A percentile compares a stretch with the other conserved stretches of the same genome.
These are phyloP conservation scores for Pseudomyrmex pallidus DNA, from an alignment of 1,140 invertebrate genomes.

Conservation along the genomic window DNA sequence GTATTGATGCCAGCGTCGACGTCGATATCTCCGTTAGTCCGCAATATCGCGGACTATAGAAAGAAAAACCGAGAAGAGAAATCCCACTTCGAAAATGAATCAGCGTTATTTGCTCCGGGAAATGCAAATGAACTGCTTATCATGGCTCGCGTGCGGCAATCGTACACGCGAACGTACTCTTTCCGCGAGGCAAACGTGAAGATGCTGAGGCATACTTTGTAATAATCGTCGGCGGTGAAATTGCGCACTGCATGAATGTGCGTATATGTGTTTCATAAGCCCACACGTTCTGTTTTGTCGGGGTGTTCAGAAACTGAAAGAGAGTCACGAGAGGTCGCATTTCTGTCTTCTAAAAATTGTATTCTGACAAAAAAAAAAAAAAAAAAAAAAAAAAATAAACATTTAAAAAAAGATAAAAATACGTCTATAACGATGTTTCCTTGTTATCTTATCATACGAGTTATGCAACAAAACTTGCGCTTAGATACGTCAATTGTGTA, in stretches of 20 bases:
- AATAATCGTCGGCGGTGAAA: constrained; percentile 42
- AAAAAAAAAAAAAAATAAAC: background rate
- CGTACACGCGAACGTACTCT: constrained; percentile 41
- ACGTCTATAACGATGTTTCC: background rate
- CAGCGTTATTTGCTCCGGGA: constrained; percentile 44
- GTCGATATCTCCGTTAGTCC: background rate
- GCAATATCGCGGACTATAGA: background rate
- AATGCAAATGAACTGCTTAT: constrained; percentile 53
- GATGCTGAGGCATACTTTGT: constrained; percentile 45
- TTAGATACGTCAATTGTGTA: background rate
- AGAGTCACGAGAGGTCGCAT: background rate
- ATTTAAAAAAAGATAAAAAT: constrained; percentile 16
- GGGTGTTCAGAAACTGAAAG: constrained; percentile 23
- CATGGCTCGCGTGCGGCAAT: constrained; percentile 42
- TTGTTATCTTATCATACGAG: constrained; percentile 41
- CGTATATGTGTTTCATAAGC: constrained; percentile 35
- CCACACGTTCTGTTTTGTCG: constrained; percentile 6
- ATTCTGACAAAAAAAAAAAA: no score
- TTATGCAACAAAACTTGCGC: background rate
- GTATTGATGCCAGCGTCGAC: background rate
- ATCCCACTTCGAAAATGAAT: constrained; percentile 45
- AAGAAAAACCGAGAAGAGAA: constrained; percentile 1
- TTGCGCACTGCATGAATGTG: constrained; percentile 29
- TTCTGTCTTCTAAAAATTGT: background rate
- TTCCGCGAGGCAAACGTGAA: constrained; percentile 22